phyloP scores from a whole-genome alignment of 2,888 invertebrate species.

The Dasypogon diadema region DNA sequence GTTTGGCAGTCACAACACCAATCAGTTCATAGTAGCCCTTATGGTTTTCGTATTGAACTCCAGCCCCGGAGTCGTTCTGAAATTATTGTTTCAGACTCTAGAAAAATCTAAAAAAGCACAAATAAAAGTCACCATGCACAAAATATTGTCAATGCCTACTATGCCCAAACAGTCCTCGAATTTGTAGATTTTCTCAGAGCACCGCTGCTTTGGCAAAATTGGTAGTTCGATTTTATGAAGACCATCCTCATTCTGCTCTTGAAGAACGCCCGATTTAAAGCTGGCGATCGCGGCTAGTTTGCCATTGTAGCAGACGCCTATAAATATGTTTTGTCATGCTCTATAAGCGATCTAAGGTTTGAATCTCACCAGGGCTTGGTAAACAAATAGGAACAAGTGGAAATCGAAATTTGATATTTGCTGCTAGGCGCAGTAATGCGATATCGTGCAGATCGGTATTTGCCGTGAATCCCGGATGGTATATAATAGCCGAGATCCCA shows the following conservation, averaged over 20 bases:
- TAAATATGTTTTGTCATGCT: not conserved
- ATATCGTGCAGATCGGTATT: conserved; percentile 71
- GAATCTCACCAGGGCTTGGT: conserved; percentile 65
- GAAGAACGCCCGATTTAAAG: not conserved
- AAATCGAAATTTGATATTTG: conserved; percentile 70
- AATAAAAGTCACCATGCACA: conserved; percentile 69
- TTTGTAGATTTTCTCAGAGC: not conserved
- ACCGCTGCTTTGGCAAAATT: not conserved
- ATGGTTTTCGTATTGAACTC: conserved; percentile 71
- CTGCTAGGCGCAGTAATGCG: conserved; percentile 71
- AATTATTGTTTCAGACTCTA: conserved; percentile 58
- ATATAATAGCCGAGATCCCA: conserved; percentile 69
- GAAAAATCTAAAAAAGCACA: not conserved
- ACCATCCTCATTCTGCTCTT: not conserved
- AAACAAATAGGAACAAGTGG: conserved; percentile 73
- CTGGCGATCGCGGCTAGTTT: not conserved
- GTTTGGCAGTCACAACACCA: conserved; percentile 71
- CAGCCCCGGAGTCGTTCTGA: conserved; percentile 72
- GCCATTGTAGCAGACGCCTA: not conserved
- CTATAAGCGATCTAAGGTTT: not conserved
- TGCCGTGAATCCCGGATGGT: conserved; percentile 71
- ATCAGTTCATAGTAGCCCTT: conserved; percentile 71
- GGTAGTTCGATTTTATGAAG: conserved; percentile 3
- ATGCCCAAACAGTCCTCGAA: conserved; percentile 71
- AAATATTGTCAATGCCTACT: conserved; percentile 68